Conservation (phyloP, 2,888 invertebrate genomes). For the Drosophila birchii region DNA sequence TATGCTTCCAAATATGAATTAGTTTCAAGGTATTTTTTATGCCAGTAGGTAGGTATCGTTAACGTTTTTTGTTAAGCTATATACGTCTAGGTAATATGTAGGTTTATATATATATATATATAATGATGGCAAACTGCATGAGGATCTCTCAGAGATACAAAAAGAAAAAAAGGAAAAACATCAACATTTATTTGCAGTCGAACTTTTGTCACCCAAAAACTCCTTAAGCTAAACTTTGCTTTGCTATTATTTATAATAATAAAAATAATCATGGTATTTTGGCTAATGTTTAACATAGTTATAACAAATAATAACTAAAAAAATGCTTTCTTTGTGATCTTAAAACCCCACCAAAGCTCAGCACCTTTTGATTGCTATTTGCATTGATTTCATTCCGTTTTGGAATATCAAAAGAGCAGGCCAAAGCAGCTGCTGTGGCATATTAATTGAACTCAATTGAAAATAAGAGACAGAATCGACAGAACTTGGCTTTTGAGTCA, state of each 20-base stretch:
- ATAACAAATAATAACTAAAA: conserved; percentile 9
- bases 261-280: neutral
- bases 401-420: conserved; percentile 3
- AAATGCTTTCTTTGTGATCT: conserved; percentile 3
- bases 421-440: conserved; percentile 22
- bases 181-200: conserved; percentile 6
- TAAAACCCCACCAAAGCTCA: neutral
- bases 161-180: conserved; percentile 38
- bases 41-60: conserved; percentile 47
- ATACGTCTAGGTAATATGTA: conserved; percentile 35
- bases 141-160: conserved; percentile 22
- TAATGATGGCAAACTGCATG: conserved; percentile 34
- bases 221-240: neutral
- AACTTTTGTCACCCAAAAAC: conserved; percentile 16
- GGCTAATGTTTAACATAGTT: neutral
- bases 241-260: neutral
- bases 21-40: conserved; percentile 42
- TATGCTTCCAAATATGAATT: conserved; percentile 61
- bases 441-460: conserved; percentile 38
- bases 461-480: conserved; percentile 13
- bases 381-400: conserved; percentile 2
- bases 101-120: conserved; percentile 12
- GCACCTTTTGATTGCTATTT: neutral
- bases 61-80: conserved; percentile 31
- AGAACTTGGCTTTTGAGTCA: conserved; percentile 29